Base-by-base conservation (phyloP, 2,113 vertebrate species). In the Machaerirhynchus nigripectus region DNA sequence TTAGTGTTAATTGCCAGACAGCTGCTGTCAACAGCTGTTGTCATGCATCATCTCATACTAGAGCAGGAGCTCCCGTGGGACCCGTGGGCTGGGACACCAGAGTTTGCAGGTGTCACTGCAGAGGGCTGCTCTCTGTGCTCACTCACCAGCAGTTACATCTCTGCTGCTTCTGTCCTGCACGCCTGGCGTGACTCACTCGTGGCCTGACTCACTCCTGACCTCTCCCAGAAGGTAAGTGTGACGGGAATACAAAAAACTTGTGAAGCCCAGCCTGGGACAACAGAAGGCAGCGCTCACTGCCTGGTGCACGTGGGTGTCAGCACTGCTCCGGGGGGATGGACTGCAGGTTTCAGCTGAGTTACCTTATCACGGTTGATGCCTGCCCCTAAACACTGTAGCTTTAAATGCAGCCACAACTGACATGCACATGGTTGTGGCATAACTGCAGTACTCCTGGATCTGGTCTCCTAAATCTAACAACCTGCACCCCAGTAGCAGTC, bases 311-410 rank as follows among this genome's bases (percentile, higher is more conserved):
- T 13, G 26, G 49, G 9, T 47, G 21, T 47, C 37, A 59, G 90
- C 71, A 19, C 49, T 39, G 49, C 53, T 18, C 18, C 4, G 9
- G 1, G 1, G 37, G n/a, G 76, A 40, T 2, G 15, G 28, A 69
- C 50, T 61, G 27, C 3, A 2, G 30, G 23, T 68, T 86, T 60
- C 56, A 75, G 71, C 39, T 7, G 13, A 69, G 40, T 47, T 84
- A 30, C 0, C 0, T 56, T 74, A 37, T 53, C 16, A 8, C 0
- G 0, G 26, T 8, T 61, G 59, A 26, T 70, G 46, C 42, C 64
- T 75, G 64, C 47, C 27, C 53, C 76, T 89, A 6, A 76, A 61
- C 28, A 15, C 26, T 8, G 17, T 7, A 33, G 50, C 26, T 82
- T 78, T 70, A 81, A 74, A 67, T 67, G 47, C 65, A 68, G 15